Conservation (phyloP, 1,140 invertebrate genomes). For the Diprion similis region DNA sequence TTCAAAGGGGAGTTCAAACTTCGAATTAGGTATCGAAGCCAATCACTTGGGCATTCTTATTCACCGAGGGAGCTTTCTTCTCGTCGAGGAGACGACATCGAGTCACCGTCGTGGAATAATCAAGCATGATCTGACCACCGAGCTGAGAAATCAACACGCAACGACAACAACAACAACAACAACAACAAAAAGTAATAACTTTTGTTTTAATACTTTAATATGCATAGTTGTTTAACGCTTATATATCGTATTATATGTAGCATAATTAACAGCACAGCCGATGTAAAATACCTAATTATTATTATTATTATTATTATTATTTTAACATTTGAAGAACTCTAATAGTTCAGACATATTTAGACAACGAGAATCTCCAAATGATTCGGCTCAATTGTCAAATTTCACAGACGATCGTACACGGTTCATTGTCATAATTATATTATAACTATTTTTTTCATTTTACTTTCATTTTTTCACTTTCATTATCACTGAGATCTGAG, state of each 20-base stretch:
- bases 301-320: no score
- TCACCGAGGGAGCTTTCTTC: conserved; percentile 37
- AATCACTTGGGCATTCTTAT: conserved; percentile 45
- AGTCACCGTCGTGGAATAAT: conserved; percentile 36
- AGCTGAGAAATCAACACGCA: conserved; percentile 17
- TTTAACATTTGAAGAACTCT: neutral
- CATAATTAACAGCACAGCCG: conserved; percentile 29
- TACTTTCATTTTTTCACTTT: neutral
- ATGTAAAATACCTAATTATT: conserved; percentile 3
- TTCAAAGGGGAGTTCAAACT: neutral
- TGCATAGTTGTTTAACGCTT: neutral
- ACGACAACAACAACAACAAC: conserved; percentile 19
- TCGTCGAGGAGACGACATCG: conserved; percentile 29
- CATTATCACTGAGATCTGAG: conserved; percentile 5
- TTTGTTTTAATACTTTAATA: conserved; percentile 23
- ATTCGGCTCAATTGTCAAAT: conserved; percentile 8
- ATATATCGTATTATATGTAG: neutral
- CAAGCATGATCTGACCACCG: conserved; percentile 1
- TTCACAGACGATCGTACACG: neutral
- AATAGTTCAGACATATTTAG: conserved; percentile 9
- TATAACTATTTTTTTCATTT: neutral
- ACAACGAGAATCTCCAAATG: neutral
- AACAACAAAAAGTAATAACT: conserved; percentile 35
- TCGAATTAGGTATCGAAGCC: neutral
- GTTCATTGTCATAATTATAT: neutral